phyloP scores from a whole-genome alignment of 2,888 invertebrate genomes.

The Carpatolechia fugitivella region DNA sequence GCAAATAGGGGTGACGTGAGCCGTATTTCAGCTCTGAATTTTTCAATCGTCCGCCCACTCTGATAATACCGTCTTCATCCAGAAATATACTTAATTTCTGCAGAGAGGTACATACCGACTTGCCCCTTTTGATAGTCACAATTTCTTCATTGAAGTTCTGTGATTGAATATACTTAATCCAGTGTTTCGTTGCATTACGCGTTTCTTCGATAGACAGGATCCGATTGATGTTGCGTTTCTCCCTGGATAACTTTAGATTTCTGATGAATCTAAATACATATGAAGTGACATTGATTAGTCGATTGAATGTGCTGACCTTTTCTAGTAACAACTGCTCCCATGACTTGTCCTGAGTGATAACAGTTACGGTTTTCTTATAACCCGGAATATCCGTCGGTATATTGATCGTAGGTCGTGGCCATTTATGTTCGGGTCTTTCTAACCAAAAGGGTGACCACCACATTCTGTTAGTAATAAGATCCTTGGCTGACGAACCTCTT shows the following conservation, averaged over 20 bases:
- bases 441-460: not conserved
- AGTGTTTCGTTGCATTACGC: not conserved
- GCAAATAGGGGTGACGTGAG: conserved; percentile 1
- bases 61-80: conserved; percentile 9
- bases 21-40: conserved; percentile 7
- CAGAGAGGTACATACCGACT: not conserved
- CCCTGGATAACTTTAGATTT: not conserved
- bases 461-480: not conserved
- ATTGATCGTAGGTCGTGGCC: not conserved
- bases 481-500: not conserved
- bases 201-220: not conserved
- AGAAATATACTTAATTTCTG: conserved; percentile 11
- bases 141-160: not conserved
- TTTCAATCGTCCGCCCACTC: conserved; percentile 16
- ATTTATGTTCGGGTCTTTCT: not conserved
- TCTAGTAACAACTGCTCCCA: not conserved
- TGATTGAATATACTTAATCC: not conserved
- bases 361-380: not conserved
- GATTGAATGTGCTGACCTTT: not conserved
- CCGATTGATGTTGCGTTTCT: not conserved
- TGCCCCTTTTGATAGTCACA: not conserved
- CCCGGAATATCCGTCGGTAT: not conserved
- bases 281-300: not conserved
- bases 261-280: not conserved
- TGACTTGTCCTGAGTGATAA: not conserved